phyloP scores from a whole-genome alignment of 2,113 vertebrate genomes.

The Labeo rohita region DNA sequence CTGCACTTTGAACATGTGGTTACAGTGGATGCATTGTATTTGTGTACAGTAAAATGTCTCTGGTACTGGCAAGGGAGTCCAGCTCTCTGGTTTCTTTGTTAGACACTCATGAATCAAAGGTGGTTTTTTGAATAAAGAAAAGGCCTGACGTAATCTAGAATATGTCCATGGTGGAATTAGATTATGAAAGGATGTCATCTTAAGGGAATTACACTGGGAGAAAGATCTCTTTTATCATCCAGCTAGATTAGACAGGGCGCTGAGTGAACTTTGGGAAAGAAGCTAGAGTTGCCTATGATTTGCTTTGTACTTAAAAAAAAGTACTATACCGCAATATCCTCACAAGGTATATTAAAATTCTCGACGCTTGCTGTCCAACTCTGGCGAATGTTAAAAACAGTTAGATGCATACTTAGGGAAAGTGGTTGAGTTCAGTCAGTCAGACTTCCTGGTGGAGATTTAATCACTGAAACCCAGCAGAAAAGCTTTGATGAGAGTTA shows the following conservation, averaged over 20 bases:
- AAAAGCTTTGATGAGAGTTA: conserved; percentile 46
- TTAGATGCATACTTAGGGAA: not conserved
- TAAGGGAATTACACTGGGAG: conserved; percentile 39
- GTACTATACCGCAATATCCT: not conserved
- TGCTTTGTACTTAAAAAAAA: not conserved
- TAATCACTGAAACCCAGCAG: conserved; percentile 37
- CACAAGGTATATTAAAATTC: not conserved
- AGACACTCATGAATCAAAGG: conserved; percentile 32
- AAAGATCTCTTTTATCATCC: conserved; percentile 6
- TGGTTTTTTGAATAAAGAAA: conserved; percentile 10
- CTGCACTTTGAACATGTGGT: conserved; percentile 14
- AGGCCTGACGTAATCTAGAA: conserved; percentile 48
- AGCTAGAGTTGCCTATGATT: not conserved
- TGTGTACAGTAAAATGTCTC: conserved; percentile 22
- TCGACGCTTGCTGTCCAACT: not conserved
- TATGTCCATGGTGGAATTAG: conserved; percentile 4
- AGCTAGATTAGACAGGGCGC: not conserved
- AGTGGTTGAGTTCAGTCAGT: not conserved
- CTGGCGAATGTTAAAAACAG: not conserved
- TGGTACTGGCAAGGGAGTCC: conserved; percentile 26
- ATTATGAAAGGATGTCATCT: conserved; percentile 42
- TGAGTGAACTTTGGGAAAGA: not conserved
- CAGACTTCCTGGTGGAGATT: not conserved
- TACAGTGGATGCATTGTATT: conserved; percentile 36
- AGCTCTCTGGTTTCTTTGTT: conserved; percentile 29